These are phyloP conservation scores for Marmota monax DNA, from an alignment of 2,113 vertebrate species.

Conservation along the genomic window DNA sequence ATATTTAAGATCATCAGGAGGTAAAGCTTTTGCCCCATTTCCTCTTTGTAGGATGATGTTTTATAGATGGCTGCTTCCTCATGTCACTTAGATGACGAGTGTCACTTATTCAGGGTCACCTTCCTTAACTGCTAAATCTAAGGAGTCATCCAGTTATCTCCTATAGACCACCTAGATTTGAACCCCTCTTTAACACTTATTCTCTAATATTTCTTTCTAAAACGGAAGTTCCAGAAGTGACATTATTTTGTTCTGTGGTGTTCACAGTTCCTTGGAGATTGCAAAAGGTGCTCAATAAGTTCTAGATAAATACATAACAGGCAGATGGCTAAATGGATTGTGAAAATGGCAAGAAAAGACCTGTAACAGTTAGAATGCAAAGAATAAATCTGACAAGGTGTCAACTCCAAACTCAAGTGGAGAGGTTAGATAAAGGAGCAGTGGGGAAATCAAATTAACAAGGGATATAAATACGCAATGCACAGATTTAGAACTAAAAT, in stretches of 20 bases:
- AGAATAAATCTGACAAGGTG: background rate
- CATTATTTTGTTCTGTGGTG: too few relatives aligned
- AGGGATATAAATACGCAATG: background rate
- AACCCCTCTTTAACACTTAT: background rate
- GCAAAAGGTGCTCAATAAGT: background rate
- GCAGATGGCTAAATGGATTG: background rate
- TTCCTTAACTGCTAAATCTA: background rate
- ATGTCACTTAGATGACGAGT: background rate
- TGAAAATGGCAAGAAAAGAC: background rate
- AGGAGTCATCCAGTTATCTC: background rate
- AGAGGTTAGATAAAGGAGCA: background rate
- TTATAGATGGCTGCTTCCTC: background rate
- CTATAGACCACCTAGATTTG: rapidly evolving
- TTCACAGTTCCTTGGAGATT: background rate
- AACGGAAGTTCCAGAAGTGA: background rate
- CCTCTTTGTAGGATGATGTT: background rate
- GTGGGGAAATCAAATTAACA: background rate
- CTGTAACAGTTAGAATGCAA: background rate
- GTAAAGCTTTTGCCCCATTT: background rate
- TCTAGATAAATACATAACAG: background rate
- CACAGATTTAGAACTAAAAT: conserved; percentile 4
- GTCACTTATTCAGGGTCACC: background rate
- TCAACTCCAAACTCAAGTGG: background rate
- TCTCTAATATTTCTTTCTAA: background rate
- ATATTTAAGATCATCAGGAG: background rate